Base-by-base conservation (phyloP, 1,140 invertebrate species). In the Sweltsa coloradensis region DNA sequence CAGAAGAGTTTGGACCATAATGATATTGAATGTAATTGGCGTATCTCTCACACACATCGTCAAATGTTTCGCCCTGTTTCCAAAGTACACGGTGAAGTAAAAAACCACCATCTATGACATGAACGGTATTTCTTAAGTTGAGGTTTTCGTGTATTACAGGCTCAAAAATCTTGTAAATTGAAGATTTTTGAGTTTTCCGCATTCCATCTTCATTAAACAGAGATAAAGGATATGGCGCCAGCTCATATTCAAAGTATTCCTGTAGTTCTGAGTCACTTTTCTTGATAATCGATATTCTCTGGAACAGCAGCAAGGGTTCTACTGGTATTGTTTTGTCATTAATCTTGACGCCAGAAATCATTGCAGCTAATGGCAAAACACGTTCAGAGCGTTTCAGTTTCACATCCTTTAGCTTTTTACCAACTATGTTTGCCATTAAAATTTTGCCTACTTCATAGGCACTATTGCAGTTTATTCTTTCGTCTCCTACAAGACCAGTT, bases 181-280 rank as follows among this genome's bases (percentile, higher is more conserved):
- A 41, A 5, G 60, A 46, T 58, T 66, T 65, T 18, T 45, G 55
- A 5, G 55, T 58, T 63, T 66, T 64, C 54, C 59, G 51, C 62
- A 66, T 66, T 49, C 60, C 59, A 57, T 54, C 41, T 51, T 51
- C 57, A 57, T 62, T 56, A 59, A 65, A 68, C 53, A 68, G 40
- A 45, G 62, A 51, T 53, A 53, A 49, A 19, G 65, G 61, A 57
- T 55, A 64, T 34, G 61, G 60, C 39, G 55, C 57, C 37, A 66
- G 31, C 59, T 68, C 61, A 59, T 62, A 65, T 47, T 59, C 50
- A 51, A 65, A 50, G 54, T 62, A 61, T 57, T 61, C 46, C 49
- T 59, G 25, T 36, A 61, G 51, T 51, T 62, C 49, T 48, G 55
- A 57, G 53, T 63, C 53, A 52, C 52, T 55, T 55, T 62, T 34